Evolutionary conservation across 2,797 vertebrate genomes (phyloP), one percentile per base, ranked within the genome.

Genomic region (Fringilla coelebs): DNA sequence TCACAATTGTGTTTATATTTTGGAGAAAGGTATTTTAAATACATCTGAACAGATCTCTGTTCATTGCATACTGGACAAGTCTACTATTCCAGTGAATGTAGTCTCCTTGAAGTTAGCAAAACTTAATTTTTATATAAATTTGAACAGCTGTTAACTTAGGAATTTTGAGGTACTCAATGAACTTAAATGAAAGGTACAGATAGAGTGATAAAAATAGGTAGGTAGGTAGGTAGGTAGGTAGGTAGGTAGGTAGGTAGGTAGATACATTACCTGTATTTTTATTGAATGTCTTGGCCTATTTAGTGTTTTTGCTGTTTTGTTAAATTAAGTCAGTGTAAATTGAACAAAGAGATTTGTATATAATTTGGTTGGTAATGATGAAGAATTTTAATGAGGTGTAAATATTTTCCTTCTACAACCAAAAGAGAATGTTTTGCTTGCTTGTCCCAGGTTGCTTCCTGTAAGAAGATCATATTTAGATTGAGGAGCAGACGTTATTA

Each of bases 381-480:
- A 92, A 45, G 57, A 63, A 40, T 85, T 88, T 95, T 85, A 79
- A 49, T 89, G 76, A 89, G 57, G n/a, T 25, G 2, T 84, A 89
- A 93, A 94, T 83, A 55, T 36, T 61, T 88, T 94, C 68, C 43
- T 90, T 76, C 57, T 77, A 49, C 38, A 88, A 91, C 32, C 7
- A 71, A 91, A 92, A 32, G 48, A 88, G 81, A 87, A 70, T 88
- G 48, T 81, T 96, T 91, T 92, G 15, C 46, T 93, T 83, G 10
- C 46, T 82, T 81, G 48, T 63, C 89, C 88, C 92, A 94, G 81
- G 89, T 96, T 88, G 88, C 26, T 94, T 95, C 36, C 58, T 92
- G 15, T 93, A 80, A 82, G 94, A 94, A 94, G 81, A 91, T 94
- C 55, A n/a, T 90, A 79, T 89, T 94, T 94, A 89, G 86, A 82